These are phyloP conservation scores for Sebastiscus tertius DNA, from an alignment of 2,797 vertebrate genomes.

Conservation along the genomic window DNA sequence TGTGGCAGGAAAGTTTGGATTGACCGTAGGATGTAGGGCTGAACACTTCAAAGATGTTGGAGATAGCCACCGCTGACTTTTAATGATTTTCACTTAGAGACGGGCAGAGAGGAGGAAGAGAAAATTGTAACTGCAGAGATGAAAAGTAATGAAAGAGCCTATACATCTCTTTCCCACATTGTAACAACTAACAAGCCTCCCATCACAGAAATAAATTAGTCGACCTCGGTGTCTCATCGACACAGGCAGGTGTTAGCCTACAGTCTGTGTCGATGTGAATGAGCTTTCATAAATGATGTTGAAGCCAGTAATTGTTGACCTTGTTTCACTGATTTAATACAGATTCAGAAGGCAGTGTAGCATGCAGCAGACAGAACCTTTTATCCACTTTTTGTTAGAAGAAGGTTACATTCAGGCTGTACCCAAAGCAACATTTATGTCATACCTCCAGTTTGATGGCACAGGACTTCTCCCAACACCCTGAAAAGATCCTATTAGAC, in stretches of 20 bases:
- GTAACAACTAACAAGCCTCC: background rate
- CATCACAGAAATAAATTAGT: conserved; percentile 17
- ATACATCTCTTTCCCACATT: background rate
- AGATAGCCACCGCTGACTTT: conserved; percentile 13
- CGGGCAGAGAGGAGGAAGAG: background rate
- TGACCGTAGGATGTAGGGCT: background rate
- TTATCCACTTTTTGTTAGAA: background rate
- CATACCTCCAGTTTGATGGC: background rate
- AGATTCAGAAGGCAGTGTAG: background rate
- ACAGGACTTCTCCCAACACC: background rate
- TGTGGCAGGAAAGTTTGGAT: background rate
- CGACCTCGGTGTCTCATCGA: background rate
- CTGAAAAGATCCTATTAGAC: background rate
- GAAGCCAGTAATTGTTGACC: background rate
- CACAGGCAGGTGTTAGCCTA: background rate
- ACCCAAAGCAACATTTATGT: background rate
- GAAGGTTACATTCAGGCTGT: background rate
- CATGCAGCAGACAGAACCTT: background rate
- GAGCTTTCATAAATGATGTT: background rate
- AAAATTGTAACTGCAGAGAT: conserved; percentile 12
- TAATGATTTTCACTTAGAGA: conserved; percentile 15
- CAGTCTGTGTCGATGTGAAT: background rate
- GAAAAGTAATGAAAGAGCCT: conserved; percentile 7
- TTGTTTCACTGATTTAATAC: background rate
- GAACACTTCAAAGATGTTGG: conserved; percentile 17